Evolutionary conservation across 1,140 invertebrate genomes (phyloP).

Genomic region (Camponotus vicinus): DNA sequence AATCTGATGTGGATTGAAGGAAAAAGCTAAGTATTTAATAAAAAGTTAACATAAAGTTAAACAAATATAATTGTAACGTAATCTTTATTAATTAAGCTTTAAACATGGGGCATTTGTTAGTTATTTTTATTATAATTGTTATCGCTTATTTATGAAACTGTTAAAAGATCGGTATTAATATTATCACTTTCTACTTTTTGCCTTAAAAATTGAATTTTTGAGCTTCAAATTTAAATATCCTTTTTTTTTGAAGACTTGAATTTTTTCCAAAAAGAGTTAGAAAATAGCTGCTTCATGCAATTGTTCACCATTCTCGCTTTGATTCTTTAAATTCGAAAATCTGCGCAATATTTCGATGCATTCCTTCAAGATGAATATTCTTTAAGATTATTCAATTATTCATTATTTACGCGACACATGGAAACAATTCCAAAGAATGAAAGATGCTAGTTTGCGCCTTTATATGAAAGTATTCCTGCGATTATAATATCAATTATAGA

Average conservation of each 20-base stretch:
- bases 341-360: slow-evolving; percentile 52
- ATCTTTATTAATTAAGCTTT: slow-evolving; percentile 33
- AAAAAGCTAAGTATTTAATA: slow-evolving; percentile 21
- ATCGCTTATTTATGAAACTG: slow-evolving; percentile 27
- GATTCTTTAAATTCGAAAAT: slow-evolving; percentile 44
- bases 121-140: slow-evolving; percentile 44
- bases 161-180: slow-evolving; percentile 45
- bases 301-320: slow-evolving; percentile 35
- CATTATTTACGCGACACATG: slow-evolving; percentile 65
- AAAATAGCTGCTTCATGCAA: background rate
- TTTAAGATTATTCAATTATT: slow-evolving; percentile 67
- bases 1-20: background rate
- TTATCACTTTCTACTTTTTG: slow-evolving; percentile 17
- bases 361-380: slow-evolving; percentile 64
- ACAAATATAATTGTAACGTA: background rate
- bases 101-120: slow-evolving; percentile 36
- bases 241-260: background rate
- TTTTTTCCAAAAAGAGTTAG: background rate
- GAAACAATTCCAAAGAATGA: slow-evolving; percentile 70
- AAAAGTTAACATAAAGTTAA: slow-evolving; percentile 15
- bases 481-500: slow-evolving; percentile 35
- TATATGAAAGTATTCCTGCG: slow-evolving; percentile 37
- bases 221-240: background rate
- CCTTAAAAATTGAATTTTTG: slow-evolving; percentile 27
- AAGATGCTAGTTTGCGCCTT: slow-evolving; percentile 65